Evolutionary conservation across 2,888 invertebrate species (phyloP).

Genomic region (Heteromyza rotundicornis): DNA sequence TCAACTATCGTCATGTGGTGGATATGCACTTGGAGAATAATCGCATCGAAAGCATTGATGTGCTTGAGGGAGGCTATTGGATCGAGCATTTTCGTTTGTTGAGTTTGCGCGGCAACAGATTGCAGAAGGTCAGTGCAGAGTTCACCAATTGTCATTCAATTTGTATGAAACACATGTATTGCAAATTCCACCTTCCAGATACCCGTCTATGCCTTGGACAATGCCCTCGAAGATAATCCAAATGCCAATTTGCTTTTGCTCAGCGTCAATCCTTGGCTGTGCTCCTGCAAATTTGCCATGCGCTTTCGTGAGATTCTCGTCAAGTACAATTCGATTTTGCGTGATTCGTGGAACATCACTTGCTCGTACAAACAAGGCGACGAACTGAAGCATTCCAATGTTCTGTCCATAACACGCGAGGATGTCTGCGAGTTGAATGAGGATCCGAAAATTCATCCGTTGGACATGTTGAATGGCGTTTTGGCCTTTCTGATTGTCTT

Average conservation of each 20-base stretch:
- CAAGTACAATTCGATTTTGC: slow-evolving; percentile 74
- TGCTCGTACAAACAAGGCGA: slow-evolving; percentile 70
- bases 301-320: slow-evolving; percentile 74
- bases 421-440: slow-evolving; percentile 71
- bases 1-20: slow-evolving; percentile 70
- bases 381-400: slow-evolving; percentile 64
- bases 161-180: neutral
- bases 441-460: slow-evolving; percentile 68
- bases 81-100: slow-evolving; percentile 77
- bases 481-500: slow-evolving; percentile 73
- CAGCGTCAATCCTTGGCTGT: slow-evolving; percentile 82
- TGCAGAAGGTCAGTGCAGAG: slow-evolving; percentile 70
- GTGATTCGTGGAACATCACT: slow-evolving; percentile 73
- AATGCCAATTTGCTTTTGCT: slow-evolving; percentile 74
- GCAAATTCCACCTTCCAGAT: slow-evolving; percentile 65
- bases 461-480: slow-evolving; percentile 77
- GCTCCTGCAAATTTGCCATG: slow-evolving; percentile 81
- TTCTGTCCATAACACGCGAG: slow-evolving; percentile 72
- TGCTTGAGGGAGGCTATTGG: slow-evolving; percentile 81
- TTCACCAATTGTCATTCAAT: too few relatives aligned
- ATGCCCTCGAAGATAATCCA: slow-evolving; percentile 75
- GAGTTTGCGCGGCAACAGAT: slow-evolving; percentile 76
- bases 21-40: slow-evolving; percentile 83
- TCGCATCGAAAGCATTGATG: slow-evolving; percentile 70
- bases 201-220: slow-evolving; percentile 81